Percentiles rank a stretch among this genome's conserved stretches.
Conservation (phyloP, 2,888 invertebrate genomes). For the Trissonchulus sp. region DNA sequence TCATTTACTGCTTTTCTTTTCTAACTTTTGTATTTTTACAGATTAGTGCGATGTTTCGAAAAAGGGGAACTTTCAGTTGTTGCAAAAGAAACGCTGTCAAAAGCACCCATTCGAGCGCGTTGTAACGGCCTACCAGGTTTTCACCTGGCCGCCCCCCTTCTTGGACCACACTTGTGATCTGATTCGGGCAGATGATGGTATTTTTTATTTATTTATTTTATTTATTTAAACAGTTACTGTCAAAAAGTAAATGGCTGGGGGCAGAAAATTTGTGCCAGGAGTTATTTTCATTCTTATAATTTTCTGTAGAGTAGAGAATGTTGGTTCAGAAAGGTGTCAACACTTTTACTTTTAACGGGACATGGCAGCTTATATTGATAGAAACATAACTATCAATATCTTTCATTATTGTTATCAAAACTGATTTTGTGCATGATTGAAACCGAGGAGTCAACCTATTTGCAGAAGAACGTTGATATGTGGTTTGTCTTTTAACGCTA, state of each 20-base stretch:
- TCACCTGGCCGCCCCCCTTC: constrained; percentile 85
- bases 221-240: constrained; percentile 3
- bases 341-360: too few species aligned
- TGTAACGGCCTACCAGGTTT: constrained; percentile 93
- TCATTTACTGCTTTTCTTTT: neutral
- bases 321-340: too few species aligned
- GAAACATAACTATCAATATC: too few species aligned
- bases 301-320: too few species aligned
- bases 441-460: too few species aligned
- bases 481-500: too few species aligned
- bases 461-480: too few species aligned
- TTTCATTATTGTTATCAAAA: too few species aligned
- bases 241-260: neutral
- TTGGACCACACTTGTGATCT: constrained; percentile 93
- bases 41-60: constrained; percentile 62
- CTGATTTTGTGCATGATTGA: too few species aligned
- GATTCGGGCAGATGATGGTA: constrained; percentile 92
- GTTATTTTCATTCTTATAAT: too few species aligned
- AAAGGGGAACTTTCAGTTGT: constrained; percentile 79
- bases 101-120: constrained; percentile 94
- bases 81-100: constrained; percentile 70
- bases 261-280: neutral
- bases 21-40: constrained; percentile 33
- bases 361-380: too few species aligned
- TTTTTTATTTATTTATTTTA: constrained; percentile 59